Percentiles rank a stretch among this genome's conserved stretches.
Evolutionary conservation across 2,797 vertebrate genomes (phyloP).

Genomic region (Chrysolophus pictus): DNA sequence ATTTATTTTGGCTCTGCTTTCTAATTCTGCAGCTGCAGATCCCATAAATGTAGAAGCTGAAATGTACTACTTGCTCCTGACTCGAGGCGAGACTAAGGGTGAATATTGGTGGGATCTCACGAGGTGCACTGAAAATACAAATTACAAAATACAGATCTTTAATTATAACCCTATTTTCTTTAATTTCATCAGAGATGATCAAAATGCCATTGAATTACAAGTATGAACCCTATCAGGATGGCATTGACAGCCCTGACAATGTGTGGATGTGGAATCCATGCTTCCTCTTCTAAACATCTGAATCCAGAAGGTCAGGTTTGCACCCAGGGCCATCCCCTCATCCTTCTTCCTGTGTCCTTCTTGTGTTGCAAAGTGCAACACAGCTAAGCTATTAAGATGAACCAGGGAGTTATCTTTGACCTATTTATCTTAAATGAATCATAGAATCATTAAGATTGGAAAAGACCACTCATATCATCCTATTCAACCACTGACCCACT

Average conservation of each 20-base stretch:
- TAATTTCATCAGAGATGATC: neutral
- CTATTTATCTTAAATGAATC: neutral
- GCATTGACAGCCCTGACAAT: neutral
- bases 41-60: neutral
- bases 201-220: neutral
- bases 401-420: neutral
- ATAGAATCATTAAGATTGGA: no score
- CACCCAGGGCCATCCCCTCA: neutral
- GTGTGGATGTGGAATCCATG: rapidly evolving
- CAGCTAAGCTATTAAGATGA: neutral
- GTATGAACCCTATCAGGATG: rapidly evolving
- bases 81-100: neutral
- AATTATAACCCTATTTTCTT: neutral
- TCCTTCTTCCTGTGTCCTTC: neutral
- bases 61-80: neutral
- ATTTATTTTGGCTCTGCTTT: constrained; percentile 37
- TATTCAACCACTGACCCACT: no score
- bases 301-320: neutral
- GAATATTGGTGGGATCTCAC: neutral
- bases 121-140: neutral
- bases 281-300: rapidly evolving
- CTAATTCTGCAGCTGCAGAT: neutral
- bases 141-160: neutral
- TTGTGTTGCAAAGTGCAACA: neutral
- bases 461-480: no score